Percentiles rank a stretch among this genome's conserved stretches.
phyloP scores from a whole-genome alignment of 2,888 invertebrate species.

The Rotaria socialis region DNA sequence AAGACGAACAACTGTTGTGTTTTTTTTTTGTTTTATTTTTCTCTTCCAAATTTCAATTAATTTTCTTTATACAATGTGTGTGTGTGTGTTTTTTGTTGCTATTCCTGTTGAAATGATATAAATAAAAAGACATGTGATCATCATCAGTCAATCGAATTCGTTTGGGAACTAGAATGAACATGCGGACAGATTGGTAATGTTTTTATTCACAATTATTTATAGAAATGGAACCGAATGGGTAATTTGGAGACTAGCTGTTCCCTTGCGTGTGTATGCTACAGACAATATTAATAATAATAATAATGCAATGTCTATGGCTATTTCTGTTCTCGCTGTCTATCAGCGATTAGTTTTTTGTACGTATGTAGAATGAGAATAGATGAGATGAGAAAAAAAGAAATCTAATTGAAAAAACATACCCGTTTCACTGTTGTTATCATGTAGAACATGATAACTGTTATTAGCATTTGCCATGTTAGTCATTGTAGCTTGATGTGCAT shows the following conservation, averaged over 20 bases:
- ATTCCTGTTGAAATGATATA: neutral
- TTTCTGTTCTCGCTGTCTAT: neutral
- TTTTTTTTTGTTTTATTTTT: neutral
- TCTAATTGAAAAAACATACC: slow-evolving; percentile 49
- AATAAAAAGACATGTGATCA: slow-evolving; percentile 1
- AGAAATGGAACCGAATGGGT: neutral
- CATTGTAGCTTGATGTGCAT: neutral
- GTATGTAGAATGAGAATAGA: neutral
- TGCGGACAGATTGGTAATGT: slow-evolving; percentile 28
- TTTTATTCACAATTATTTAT: slow-evolving; percentile 30
- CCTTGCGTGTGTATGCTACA: slow-evolving; percentile 1
- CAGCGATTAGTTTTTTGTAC: neutral
- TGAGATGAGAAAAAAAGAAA: neutral
- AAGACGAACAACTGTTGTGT: neutral
- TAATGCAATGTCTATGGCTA: neutral
- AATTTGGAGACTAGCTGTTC: slow-evolving; percentile 18
- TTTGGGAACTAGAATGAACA: slow-evolving; percentile 5
- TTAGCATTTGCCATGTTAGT: neutral
- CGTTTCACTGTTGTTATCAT: slow-evolving; percentile 52
- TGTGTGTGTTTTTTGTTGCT: no score
- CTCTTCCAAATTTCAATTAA: neutral
- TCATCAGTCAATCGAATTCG: neutral
- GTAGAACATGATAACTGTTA: slow-evolving; percentile 28
- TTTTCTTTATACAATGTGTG: neutral
- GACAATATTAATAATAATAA: slow-evolving; percentile 20